These are phyloP conservation scores for Euglossa dilemma DNA, from an alignment of 1,140 invertebrate genomes.

Conservation along the genomic window DNA sequence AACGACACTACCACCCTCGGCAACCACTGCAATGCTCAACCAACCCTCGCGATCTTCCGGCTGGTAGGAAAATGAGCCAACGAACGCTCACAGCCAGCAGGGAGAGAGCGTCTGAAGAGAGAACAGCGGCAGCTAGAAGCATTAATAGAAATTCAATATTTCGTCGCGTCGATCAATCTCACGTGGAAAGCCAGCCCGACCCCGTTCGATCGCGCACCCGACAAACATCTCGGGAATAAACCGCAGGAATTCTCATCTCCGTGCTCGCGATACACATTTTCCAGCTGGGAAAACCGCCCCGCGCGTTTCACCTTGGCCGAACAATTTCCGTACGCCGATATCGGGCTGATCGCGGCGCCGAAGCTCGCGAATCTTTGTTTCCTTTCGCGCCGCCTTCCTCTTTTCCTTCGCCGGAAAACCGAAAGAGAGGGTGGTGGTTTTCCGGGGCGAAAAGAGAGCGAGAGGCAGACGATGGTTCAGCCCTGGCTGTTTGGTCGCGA, in stretches of 20 bases:
- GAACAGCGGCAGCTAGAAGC: neutral
- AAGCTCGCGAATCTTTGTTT: neutral
- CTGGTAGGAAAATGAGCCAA: too few relatives aligned
- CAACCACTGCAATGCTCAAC: too few relatives aligned
- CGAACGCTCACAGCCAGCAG: neutral
- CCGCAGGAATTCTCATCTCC: slow-evolving; percentile 30
- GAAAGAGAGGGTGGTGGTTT: too few relatives aligned
- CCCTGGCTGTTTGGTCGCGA: neutral
- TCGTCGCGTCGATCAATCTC: slow-evolving; percentile 25
- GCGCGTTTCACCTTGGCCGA: neutral
- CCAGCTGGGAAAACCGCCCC: neutral
- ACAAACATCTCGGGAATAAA: slow-evolving; percentile 5
- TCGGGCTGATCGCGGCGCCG: neutral
- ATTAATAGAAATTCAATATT: slow-evolving; percentile 28
- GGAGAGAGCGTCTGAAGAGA: neutral
- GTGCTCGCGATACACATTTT: neutral
- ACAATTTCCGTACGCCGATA: slow-evolving; percentile 7
- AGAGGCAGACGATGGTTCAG: neutral
- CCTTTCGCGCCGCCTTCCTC: neutral
- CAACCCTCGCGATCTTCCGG: too few relatives aligned
- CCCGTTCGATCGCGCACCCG: neutral
- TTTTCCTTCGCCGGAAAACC: too few relatives aligned
- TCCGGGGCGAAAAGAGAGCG: neutral
- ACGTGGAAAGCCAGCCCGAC: too few relatives aligned
- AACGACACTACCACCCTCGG: too few relatives aligned